Conservation (phyloP, 2,113 vertebrate genomes). For the Pseudopodoces humilis region DNA sequence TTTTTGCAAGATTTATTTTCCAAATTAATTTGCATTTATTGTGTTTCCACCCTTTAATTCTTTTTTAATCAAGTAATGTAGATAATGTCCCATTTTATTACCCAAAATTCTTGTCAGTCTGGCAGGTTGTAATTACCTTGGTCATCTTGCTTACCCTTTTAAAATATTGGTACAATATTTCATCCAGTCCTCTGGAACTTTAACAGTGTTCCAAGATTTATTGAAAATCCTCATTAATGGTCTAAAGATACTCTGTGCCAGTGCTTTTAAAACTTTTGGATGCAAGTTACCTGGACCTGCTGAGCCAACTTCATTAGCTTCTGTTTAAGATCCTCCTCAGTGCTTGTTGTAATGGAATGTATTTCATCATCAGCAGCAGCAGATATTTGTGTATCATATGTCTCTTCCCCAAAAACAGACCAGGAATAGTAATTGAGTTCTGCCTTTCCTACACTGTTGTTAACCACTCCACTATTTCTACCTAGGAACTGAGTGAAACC, state of each 20-base stretch:
- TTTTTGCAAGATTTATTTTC: conserved; percentile 22
- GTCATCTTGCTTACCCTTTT: conserved; percentile 36
- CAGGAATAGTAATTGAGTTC: background rate
- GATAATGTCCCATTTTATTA: conserved; percentile 7
- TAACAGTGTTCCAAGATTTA: conserved; percentile 29
- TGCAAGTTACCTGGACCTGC: conserved; percentile 1
- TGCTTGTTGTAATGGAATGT: background rate
- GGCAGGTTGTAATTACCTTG: background rate
- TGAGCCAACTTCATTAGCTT: conserved; percentile 2
- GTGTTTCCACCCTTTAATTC: conserved; percentile 30
- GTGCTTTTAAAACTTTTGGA: conserved; percentile 43
- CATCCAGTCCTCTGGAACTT: background rate
- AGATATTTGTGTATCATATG: background rate
- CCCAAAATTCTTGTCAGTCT: conserved; percentile 9
- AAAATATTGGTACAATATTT: conserved; percentile 25
- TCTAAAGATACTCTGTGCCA: conserved; percentile 41
- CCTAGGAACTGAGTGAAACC: background rate
- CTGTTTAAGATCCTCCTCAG: background rate
- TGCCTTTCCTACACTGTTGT: background rate
- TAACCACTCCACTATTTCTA: background rate
- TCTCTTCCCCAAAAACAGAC: background rate
- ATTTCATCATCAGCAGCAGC: background rate
- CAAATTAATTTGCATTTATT: conserved; percentile 24
- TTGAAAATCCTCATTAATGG: conserved; percentile 51
- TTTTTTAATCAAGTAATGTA: conserved; percentile 17